phyloP scores from a whole-genome alignment of 2,113 vertebrate genomes.

The Tychaedon coryphoeus region DNA sequence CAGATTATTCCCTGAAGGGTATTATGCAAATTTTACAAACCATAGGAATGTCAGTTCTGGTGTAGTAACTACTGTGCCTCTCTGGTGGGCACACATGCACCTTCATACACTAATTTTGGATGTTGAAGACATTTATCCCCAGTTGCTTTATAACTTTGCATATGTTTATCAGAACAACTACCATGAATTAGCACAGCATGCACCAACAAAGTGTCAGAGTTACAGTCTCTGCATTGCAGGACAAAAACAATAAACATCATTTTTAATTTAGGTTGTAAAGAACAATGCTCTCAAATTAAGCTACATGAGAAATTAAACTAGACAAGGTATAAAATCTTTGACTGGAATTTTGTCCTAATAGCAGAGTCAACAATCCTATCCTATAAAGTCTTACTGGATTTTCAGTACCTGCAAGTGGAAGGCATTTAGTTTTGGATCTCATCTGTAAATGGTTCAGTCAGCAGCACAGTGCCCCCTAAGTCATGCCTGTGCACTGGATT shows the following conservation, averaged over 20 bases:
- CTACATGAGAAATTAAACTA: neutral
- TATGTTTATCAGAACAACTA: neutral
- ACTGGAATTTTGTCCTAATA: neutral
- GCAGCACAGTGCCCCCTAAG: constrained; percentile 12
- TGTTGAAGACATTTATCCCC: neutral
- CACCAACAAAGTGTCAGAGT: neutral
- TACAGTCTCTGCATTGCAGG: constrained; percentile 30
- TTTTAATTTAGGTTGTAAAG: neutral
- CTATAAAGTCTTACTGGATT: neutral
- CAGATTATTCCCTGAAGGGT: neutral
- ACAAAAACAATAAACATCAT: neutral
- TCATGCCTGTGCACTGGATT: neutral
- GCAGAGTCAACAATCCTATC: neutral
- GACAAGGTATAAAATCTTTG: neutral
- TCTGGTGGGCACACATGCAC: neutral
- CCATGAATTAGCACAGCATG: neutral
- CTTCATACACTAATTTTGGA: neutral
- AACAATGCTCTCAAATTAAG: neutral
- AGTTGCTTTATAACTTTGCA: neutral
- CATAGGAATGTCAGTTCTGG: neutral
- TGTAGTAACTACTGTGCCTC: neutral
- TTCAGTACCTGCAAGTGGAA: neutral
- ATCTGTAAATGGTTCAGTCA: neutral
- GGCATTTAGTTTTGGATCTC: neutral
- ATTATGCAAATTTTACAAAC: neutral